Evolutionary conservation across 2,888 invertebrate genomes (phyloP).

Genomic region (Galerucella pusilla): DNA sequence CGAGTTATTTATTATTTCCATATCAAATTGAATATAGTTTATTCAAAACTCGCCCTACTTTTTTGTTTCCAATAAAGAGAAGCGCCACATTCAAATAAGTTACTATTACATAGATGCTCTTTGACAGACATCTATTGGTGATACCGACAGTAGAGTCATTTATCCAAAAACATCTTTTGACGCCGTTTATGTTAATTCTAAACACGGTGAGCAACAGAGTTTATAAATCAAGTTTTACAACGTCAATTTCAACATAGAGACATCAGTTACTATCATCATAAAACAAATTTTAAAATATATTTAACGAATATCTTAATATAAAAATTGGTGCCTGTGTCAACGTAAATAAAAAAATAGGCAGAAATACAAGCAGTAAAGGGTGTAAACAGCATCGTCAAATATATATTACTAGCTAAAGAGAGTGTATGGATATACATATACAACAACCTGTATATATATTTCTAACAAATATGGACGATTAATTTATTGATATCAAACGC

Average conservation of each 20-base stretch:
- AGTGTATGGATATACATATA: constrained; percentile 54
- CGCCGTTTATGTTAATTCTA: too few relatives aligned
- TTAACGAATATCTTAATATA: constrained; percentile 34
- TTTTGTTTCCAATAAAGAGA: too few relatives aligned
- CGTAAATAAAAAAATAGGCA: constrained; percentile 36
- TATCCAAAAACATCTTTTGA: too few relatives aligned
- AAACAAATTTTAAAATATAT: not conserved
- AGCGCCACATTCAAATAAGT: too few relatives aligned
- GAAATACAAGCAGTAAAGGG: constrained; percentile 43
- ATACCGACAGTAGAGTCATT: too few relatives aligned
- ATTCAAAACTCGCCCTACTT: too few relatives aligned
- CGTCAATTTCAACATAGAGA: constrained; percentile 3
- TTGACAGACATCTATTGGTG: too few relatives aligned
- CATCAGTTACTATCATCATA: constrained; percentile 19
- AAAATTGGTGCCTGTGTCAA: constrained; percentile 38
- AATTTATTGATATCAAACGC: constrained; percentile 61
- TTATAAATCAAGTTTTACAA: not conserved
- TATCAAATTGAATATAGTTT: too few relatives aligned
- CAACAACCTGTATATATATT: constrained; percentile 54
- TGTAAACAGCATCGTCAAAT: constrained; percentile 45
- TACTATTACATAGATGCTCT: too few relatives aligned
- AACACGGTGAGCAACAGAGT: not conserved
- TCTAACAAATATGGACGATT: constrained; percentile 64
- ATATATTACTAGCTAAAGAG: constrained; percentile 56
- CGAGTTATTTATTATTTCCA: too few relatives aligned